Conservation (phyloP, 2,113 vertebrate species). For the Ptyas mucosa region DNA sequence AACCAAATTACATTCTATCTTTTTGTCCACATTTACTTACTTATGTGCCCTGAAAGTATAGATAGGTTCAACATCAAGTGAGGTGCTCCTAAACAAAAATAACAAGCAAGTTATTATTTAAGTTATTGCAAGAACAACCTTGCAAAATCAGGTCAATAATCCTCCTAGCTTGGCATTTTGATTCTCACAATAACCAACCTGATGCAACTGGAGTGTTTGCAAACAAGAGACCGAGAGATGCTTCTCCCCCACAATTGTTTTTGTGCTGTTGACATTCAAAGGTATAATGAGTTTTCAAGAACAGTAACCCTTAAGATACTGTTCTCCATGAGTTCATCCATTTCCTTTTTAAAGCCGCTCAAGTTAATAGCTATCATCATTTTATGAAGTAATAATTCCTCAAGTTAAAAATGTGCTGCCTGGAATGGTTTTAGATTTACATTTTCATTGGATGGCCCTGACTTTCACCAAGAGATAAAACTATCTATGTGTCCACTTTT, state of each 20-base stretch:
- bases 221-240: background rate
- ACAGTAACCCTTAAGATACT: background rate
- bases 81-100: slow-evolving; percentile 81
- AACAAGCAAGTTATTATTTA: slow-evolving; percentile 38
- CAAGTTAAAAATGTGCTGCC: background rate
- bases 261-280: background rate
- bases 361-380: background rate
- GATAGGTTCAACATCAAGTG: slow-evolving; percentile 96
- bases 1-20: background rate
- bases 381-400: background rate
- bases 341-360: background rate
- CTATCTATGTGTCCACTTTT: background rate
- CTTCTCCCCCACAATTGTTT: background rate
- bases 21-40: slow-evolving; percentile 69
- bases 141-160: background rate
- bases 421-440: background rate
- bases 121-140: background rate
- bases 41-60: slow-evolving; percentile 98
- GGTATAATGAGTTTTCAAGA: background rate
- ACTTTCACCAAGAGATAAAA: background rate
- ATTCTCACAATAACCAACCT: background rate
- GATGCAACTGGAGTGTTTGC: background rate
- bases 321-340: background rate
- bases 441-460: background rate
- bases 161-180: background rate